Percentiles rank a stretch among this genome's conserved stretches.
These are phyloP conservation scores for Hestina assimilis DNA, from an alignment of 1,140 invertebrate species.

Conservation along the genomic window DNA sequence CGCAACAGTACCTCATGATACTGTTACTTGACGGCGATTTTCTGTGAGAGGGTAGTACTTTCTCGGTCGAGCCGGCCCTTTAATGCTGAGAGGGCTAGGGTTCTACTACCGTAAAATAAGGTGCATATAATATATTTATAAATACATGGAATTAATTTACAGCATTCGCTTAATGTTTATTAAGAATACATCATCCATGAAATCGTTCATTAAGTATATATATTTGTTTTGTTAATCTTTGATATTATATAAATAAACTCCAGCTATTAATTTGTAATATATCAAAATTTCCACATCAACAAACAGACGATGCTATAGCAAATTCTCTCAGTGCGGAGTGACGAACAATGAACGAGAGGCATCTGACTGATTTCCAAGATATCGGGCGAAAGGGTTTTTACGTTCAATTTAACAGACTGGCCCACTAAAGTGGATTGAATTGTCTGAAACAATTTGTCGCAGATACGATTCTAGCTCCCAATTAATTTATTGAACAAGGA, in stretches of 20 bases:
- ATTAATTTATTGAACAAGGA: constrained; percentile 5
- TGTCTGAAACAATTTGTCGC: not conserved
- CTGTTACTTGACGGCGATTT: too few relatives aligned
- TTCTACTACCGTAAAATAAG: too few relatives aligned
- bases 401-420: constrained; percentile 15
- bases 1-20: too few relatives aligned
- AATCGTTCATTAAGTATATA: not conserved
- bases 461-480: constrained; percentile 1
- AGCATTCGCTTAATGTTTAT: too few relatives aligned
- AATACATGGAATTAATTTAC: too few relatives aligned
- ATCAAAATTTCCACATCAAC: not conserved
- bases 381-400: constrained; percentile 14
- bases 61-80: too few relatives aligned
- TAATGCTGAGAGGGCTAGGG: too few relatives aligned
- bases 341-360: constrained; percentile 4
- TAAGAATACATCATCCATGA: too few relatives aligned
- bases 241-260: not conserved
- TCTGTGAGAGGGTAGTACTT: too few relatives aligned
- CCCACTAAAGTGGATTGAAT: not conserved
- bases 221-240: not conserved
- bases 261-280: not conserved
- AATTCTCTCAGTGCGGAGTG: not conserved
- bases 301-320: too few relatives aligned
- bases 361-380: constrained; percentile 7
- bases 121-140: too few relatives aligned